Percentiles rank a stretch among this genome's conserved stretches.
Evolutionary conservation across 2,797 vertebrate species (phyloP).

Genomic region (Chaetodon trifasciatus): DNA sequence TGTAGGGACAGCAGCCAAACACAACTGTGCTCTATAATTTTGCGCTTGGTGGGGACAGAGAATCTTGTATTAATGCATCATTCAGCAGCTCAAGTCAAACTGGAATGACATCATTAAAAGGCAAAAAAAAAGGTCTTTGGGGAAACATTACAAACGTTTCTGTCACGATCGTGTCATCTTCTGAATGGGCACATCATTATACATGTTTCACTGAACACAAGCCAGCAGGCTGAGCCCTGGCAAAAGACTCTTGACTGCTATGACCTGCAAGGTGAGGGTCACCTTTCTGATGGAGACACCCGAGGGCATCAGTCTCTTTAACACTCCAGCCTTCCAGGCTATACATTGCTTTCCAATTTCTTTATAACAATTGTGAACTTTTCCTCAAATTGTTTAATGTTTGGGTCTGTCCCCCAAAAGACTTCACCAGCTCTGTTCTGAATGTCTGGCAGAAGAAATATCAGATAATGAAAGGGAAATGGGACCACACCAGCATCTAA

Average conservation of each 20-base stretch:
- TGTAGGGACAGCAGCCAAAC: constrained; percentile 50
- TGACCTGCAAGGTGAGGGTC: no score
- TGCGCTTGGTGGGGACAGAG: constrained; percentile 9
- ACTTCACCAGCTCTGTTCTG: no score
- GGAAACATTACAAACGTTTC: constrained; percentile 14
- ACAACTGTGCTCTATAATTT: constrained; percentile 60
- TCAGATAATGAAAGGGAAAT: neutral
- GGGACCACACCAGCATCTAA: neutral
- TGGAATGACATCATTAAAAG: constrained; percentile 11
- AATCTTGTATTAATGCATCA: constrained; percentile 35
- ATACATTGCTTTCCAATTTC: neutral
- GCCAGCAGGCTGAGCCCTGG: neutral
- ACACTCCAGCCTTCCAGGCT: neutral
- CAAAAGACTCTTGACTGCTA: no score
- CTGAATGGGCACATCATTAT: neutral
- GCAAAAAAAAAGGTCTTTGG: neutral
- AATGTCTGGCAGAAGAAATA: neutral
- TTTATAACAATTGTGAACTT: neutral
- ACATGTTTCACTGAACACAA: neutral
- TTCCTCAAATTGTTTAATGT: neutral
- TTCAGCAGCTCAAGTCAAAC: constrained; percentile 39
- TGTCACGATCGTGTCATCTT: neutral
- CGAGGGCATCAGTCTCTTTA: no score
- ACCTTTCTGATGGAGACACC: no score
- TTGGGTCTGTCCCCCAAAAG: neutral